phyloP scores from a whole-genome alignment of 2,113 vertebrate genomes.

The Phoenicopterus ruber region DNA sequence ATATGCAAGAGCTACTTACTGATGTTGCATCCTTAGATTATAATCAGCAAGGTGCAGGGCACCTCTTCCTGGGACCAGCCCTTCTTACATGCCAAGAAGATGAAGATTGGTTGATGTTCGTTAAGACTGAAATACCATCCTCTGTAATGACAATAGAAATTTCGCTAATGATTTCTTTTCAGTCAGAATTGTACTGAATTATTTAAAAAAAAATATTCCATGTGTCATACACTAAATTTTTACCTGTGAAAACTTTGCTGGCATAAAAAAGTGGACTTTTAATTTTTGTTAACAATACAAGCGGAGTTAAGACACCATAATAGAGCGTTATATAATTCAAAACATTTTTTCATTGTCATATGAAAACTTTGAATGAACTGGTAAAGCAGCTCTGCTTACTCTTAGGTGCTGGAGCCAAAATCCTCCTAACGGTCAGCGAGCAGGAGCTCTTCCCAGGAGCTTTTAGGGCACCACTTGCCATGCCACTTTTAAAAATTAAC shows the following conservation, averaged over 20 bases:
- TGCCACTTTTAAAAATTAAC: neutral
- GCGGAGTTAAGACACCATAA: neutral
- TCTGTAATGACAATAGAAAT: neutral
- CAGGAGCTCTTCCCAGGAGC: neutral
- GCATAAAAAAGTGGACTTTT: neutral
- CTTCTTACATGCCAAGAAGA: neutral
- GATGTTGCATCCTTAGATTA: neutral
- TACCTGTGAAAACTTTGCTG: neutral
- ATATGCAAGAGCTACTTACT: neutral
- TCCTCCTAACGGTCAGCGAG: rapidly evolving
- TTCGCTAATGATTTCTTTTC: neutral
- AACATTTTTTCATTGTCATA: neutral
- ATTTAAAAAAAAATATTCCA: neutral
- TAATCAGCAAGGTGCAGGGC: neutral
- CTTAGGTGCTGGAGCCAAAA: neutral
- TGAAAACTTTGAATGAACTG: neutral
- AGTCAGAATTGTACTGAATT: neutral
- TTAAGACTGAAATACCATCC: neutral
- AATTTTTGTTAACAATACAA: neutral
- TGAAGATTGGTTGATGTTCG: neutral
- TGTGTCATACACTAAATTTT: neutral
- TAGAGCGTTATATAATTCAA: neutral
- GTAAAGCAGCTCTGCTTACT: neutral
- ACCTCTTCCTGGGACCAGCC: neutral
- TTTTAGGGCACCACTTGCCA: neutral